phyloP scores from a whole-genome alignment of 1,140 invertebrate species.

The Lysiphlebus fabarum region DNA sequence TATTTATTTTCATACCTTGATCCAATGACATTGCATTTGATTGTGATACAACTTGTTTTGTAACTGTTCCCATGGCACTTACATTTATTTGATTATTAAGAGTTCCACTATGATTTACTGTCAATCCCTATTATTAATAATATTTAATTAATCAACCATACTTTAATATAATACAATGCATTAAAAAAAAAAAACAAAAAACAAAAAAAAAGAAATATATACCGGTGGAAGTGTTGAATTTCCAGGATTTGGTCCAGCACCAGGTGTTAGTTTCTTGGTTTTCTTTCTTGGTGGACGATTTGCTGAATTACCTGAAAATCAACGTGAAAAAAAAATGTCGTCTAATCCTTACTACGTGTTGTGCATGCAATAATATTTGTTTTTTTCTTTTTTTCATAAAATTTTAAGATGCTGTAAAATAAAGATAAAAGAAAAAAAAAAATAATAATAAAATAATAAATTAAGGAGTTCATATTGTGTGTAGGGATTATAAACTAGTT shows the following conservation, averaged over 20 bases:
- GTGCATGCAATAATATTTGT: conserved; percentile 12
- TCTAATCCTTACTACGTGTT: conserved; percentile 21
- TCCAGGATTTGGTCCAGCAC: conserved; percentile 31
- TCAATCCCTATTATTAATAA: conserved; percentile 40
- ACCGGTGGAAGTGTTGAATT: conserved; percentile 44
- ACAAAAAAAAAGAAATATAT: conserved; percentile 17
- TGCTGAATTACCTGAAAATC: conserved; percentile 49
- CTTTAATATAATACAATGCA: background rate
- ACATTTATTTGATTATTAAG: conserved; percentile 48
- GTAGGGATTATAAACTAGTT: conserved; percentile 5
- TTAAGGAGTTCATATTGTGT: too few relatives aligned
- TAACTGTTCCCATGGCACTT: conserved; percentile 45
- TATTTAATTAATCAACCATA: background rate
- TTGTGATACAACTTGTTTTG: conserved; percentile 44
- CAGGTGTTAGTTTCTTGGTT: conserved; percentile 42
- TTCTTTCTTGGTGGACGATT: conserved; percentile 52
- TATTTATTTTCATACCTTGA: conserved; percentile 44
- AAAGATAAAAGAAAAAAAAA: too few relatives aligned
- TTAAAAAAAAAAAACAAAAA: background rate
- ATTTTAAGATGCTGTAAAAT: too few relatives aligned
- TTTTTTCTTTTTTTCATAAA: background rate
- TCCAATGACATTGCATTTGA: conserved; percentile 47
- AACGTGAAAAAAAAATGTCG: conserved; percentile 39
- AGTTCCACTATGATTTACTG: conserved; percentile 50
- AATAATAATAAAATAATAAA: too few relatives aligned